Evolutionary conservation across 2,113 vertebrate species (phyloP).

Genomic region (Hypomesus transpacificus): DNA sequence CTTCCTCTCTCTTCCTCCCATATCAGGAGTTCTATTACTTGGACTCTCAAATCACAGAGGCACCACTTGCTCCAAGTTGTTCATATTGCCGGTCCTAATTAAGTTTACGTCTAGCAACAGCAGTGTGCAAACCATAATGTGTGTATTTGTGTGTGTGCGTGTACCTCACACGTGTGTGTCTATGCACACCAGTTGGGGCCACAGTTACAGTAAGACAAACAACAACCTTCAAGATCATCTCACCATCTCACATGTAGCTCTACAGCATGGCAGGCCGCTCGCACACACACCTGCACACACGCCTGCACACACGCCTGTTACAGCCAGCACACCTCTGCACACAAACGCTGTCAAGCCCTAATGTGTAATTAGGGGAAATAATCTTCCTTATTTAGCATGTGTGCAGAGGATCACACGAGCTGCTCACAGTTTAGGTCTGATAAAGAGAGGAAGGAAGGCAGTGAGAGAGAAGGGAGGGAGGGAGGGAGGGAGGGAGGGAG

Average conservation of each 20-base stretch:
- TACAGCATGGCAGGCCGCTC: neutral
- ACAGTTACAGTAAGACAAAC: conserved; percentile 23
- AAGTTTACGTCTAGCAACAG: too few species aligned
- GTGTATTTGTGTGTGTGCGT: neutral
- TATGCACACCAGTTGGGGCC: neutral
- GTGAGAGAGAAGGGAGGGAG: neutral
- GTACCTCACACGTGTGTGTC: neutral
- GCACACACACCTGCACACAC: neutral
- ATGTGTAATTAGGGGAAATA: conserved; percentile 42
- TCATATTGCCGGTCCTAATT: too few species aligned
- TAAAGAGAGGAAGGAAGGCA: neutral
- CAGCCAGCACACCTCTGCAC: conserved; percentile 28
- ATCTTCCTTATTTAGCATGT: conserved; percentile 44
- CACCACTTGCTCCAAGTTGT: too few species aligned
- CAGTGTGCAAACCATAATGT: neutral
- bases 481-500: conserved; percentile 12
- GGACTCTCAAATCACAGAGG: too few species aligned
- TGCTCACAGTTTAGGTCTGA: conserved; percentile 24
- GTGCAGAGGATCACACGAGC: conserved; percentile 35
- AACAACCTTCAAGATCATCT: conserved; percentile 55
- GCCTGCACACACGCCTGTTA: conserved; percentile 35
- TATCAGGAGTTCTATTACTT: neutral
- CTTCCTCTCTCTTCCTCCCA: conserved; percentile 7
- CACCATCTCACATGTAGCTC: conserved; percentile 11
- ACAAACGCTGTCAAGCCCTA: conserved; percentile 41